Conservation (phyloP, 2,113 vertebrate species). For the Carlito syrichta region DNA sequence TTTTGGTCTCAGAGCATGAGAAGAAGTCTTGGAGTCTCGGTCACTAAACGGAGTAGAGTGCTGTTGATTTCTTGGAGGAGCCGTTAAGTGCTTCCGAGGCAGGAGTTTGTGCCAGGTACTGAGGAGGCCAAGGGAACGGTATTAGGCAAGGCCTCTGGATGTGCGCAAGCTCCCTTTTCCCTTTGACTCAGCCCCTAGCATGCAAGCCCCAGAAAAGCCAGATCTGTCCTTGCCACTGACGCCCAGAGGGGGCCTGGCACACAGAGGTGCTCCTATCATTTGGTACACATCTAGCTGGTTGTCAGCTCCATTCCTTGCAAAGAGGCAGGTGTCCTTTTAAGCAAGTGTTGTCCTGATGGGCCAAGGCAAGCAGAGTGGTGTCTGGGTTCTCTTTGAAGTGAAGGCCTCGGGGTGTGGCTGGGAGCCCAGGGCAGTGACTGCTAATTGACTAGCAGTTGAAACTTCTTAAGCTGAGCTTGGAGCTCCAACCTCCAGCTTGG, state of each 20-base stretch:
- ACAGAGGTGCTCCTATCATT: neutral
- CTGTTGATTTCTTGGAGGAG: neutral
- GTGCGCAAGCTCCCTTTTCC: neutral
- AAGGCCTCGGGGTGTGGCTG: neutral
- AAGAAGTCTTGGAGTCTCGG: neutral
- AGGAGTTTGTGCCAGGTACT: conserved; percentile 20
- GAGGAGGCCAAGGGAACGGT: neutral
- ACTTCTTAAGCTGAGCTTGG: neutral
- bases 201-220: neutral
- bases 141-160: neutral
- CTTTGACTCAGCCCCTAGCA: neutral
- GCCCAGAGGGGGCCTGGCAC: neutral
- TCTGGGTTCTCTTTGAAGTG: neutral
- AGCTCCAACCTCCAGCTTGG: too few species aligned
- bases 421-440: neutral
- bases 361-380: neutral
- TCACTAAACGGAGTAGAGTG: neutral
- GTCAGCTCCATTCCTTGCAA: neutral
- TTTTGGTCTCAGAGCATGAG: neutral
- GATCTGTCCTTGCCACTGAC: neutral
- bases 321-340: neutral
- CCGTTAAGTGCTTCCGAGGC: conserved; percentile 30
- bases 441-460: conserved; percentile 48
- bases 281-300: neutral
- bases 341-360: neutral